Conservation (phyloP, 2,797 vertebrate species). For the Anniella stebbinsi region DNA sequence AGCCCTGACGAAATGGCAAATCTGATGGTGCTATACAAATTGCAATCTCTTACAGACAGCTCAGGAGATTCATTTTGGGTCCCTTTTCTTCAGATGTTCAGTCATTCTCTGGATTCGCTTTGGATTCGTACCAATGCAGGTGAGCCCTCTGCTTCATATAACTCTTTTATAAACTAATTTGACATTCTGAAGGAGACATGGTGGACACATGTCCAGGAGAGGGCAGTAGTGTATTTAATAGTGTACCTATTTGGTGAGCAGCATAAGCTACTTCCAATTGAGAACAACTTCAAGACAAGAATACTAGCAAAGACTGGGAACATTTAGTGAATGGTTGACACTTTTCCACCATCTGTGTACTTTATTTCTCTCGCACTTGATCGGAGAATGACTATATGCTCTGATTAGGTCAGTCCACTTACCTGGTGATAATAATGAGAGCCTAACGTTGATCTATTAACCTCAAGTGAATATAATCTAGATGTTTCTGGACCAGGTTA, state of each 20-base stretch:
- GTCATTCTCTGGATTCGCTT: neutral
- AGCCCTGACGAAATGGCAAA: neutral
- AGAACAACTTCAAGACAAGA: slow-evolving; percentile 3
- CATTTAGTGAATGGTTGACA: neutral
- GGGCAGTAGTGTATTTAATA: slow-evolving; percentile 46
- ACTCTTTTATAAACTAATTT: neutral
- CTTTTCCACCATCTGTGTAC: neutral
- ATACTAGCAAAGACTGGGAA: neutral
- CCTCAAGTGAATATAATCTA: neutral
- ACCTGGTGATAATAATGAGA: neutral
- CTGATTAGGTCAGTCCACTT: slow-evolving; percentile 3
- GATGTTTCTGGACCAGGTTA: neutral
- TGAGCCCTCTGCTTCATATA: neutral
- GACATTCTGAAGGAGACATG: neutral
- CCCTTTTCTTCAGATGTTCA: neutral
- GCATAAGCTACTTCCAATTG: neutral
- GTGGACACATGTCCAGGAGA: slow-evolving; percentile 30
- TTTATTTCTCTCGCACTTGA: slow-evolving; percentile 3
- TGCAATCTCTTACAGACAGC: neutral
- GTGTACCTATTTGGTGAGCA: slow-evolving; percentile 1
- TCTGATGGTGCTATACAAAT: neutral
- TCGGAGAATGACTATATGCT: neutral
- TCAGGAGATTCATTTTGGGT: neutral
- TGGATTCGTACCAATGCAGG: neutral
- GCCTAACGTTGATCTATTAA: slow-evolving; percentile 1